A percentile compares a stretch with the other conserved stretches of the same genome.
Conservation (phyloP, 2,113 vertebrate species). For the Callopanchax toddi region DNA sequence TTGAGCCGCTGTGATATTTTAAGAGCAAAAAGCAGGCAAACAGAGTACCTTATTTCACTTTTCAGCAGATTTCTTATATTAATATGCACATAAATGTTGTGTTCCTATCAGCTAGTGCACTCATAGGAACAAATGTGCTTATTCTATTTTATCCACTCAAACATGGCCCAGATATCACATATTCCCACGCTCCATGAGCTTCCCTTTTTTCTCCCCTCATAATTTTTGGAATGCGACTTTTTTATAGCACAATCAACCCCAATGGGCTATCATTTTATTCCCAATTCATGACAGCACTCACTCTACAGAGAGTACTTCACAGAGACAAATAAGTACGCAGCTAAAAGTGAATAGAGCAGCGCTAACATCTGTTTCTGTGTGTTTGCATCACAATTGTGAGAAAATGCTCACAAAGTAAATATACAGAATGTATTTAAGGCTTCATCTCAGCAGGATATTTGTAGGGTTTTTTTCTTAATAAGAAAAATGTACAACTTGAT, state of each 20-base stretch:
- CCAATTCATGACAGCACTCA: constrained; percentile 34
- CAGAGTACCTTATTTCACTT: neutral
- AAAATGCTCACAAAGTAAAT: constrained; percentile 1
- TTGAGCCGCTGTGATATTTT: neutral
- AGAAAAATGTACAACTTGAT: neutral
- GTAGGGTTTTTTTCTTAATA: constrained; percentile 5
- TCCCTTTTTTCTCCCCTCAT: neutral
- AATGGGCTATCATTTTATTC: constrained; percentile 32
- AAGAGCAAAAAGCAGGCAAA: constrained; percentile 7
- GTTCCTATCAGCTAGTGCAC: constrained; percentile 19
- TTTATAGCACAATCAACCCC: constrained; percentile 46
- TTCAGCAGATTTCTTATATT: neutral
- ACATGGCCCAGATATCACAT: constrained; percentile 45
- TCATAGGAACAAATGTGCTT: constrained; percentile 24
- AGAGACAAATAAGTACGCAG: constrained; percentile 32
- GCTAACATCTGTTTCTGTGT: constrained; percentile 27
- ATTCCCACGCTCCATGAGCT: constrained; percentile 37
- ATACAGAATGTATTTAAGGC: neutral
- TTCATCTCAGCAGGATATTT: constrained; percentile 3
- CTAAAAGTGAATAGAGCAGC: constrained; percentile 24
- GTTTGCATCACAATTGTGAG: constrained; percentile 7
- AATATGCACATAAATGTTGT: constrained; percentile 9
- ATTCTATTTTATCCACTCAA: constrained; percentile 28
- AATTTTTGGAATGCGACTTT: constrained; percentile 33
- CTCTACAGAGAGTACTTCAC: constrained; percentile 39